Conservation (phyloP, 2,888 invertebrate species). For the Kryphioiulus occultus region DNA sequence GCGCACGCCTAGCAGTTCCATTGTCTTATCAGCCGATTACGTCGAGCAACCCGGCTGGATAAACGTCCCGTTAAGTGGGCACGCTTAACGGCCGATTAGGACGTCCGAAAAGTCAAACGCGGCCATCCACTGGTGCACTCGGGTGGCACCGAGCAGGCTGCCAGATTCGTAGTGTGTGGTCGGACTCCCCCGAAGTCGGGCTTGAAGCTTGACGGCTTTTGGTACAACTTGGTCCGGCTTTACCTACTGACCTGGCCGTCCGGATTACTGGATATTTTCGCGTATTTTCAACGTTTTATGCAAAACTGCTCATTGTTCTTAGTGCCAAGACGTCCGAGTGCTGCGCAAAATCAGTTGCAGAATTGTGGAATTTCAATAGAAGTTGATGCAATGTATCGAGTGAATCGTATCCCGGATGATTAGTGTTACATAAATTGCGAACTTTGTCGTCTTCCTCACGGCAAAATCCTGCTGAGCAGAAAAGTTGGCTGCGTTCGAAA, state of each 20-base stretch:
- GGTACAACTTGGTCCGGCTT: background rate
- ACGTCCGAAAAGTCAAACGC: background rate
- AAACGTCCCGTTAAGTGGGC: background rate
- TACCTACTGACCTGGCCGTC: background rate
- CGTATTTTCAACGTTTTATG: too few species aligned
- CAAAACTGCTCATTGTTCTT: too few species aligned
- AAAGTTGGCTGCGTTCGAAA: too few species aligned
- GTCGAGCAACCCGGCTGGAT: background rate
- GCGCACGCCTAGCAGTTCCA: background rate
- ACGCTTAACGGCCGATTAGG: background rate
- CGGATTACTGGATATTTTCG: background rate
- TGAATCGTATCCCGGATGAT: too few species aligned
- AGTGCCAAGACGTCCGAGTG: too few species aligned
- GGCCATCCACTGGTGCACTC: background rate
- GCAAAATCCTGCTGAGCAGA: too few species aligned
- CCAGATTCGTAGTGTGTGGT: background rate
- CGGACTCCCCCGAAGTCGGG: conserved; percentile 7
- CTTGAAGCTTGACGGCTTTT: background rate
- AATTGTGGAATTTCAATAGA: too few species aligned
- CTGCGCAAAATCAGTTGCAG: too few species aligned
- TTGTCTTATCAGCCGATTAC: background rate
- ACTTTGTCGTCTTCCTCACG: too few species aligned
- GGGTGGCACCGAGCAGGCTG: background rate
- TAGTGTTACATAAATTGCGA: too few species aligned
- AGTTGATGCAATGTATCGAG: background rate